Evolutionary conservation across 2,113 vertebrate genomes (phyloP).

Genomic region (Motacilla tschutschensis): DNA sequence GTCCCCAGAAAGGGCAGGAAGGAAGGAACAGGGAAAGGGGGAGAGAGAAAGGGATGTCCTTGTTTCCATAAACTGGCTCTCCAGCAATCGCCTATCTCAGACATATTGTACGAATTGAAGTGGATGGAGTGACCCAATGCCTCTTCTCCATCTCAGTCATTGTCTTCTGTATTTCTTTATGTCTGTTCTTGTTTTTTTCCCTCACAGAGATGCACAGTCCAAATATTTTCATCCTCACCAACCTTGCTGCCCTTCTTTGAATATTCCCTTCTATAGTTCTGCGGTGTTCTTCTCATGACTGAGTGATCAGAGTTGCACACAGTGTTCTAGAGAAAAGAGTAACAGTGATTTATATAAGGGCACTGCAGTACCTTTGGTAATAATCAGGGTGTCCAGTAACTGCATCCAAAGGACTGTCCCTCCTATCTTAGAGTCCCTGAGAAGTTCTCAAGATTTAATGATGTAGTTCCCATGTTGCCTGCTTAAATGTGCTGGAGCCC

Average conservation of each 20-base stretch:
- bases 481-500: background rate
- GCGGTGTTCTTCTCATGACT: background rate
- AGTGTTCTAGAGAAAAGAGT: background rate
- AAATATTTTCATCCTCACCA: background rate
- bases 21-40: background rate
- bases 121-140: background rate
- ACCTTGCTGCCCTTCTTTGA: background rate
- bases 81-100: background rate
- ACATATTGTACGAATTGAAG: background rate
- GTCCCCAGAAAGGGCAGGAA: background rate
- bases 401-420: background rate
- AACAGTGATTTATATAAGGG: background rate
- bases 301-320: background rate
- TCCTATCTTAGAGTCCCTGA: background rate
- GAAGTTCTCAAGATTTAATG: background rate
- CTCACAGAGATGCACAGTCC: background rate
- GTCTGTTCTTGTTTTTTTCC: background rate
- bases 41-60: background rate
- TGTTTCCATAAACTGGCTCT: background rate
- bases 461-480: fast-evolving
- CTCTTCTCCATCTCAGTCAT: background rate
- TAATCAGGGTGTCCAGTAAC: background rate
- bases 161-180: background rate
- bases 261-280: background rate
- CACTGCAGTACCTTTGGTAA: background rate